Evolutionary conservation across 2,888 invertebrate species (phyloP).

Genomic region (Encarsia formosa): DNA sequence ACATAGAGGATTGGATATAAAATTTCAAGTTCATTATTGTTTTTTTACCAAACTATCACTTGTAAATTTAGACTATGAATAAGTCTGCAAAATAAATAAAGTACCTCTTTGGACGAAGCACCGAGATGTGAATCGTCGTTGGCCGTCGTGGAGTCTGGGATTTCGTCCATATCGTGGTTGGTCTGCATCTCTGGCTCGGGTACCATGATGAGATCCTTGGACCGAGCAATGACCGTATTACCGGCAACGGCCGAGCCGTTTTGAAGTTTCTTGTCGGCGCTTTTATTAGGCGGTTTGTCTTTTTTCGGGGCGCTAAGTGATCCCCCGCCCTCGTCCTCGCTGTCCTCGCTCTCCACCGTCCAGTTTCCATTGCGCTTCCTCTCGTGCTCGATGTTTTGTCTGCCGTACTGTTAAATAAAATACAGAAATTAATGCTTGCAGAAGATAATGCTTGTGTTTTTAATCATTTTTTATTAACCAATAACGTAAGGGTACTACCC

Average conservation of each 20-base stretch:
- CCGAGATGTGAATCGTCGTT: constrained; percentile 18
- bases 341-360: constrained; percentile 54
- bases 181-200: constrained; percentile 68
- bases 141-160: constrained; percentile 13
- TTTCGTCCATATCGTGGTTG: constrained; percentile 41
- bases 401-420: constrained; percentile 71
- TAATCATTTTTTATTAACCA: too few species aligned
- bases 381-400: constrained; percentile 59
- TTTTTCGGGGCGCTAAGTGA: constrained; percentile 42
- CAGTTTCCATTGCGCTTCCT: constrained; percentile 54
- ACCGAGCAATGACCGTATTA: constrained; percentile 66
- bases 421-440: too few species aligned
- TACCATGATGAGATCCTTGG: constrained; percentile 67
- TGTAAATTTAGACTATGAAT: too few species aligned
- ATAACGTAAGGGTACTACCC: too few species aligned
- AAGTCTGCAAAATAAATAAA: background rate
- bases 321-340: constrained; percentile 53
- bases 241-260: constrained; percentile 44
- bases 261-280: constrained; percentile 29
- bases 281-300: constrained; percentile 31
- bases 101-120: constrained; percentile 20
- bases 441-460: too few species aligned
- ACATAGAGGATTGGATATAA: background rate
- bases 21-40: background rate
- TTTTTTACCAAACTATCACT: background rate